These are phyloP conservation scores for Exaiptasia diaphana DNA, from an alignment of 64 coral and sea anemone genomes.

Conservation along the genomic window DNA sequence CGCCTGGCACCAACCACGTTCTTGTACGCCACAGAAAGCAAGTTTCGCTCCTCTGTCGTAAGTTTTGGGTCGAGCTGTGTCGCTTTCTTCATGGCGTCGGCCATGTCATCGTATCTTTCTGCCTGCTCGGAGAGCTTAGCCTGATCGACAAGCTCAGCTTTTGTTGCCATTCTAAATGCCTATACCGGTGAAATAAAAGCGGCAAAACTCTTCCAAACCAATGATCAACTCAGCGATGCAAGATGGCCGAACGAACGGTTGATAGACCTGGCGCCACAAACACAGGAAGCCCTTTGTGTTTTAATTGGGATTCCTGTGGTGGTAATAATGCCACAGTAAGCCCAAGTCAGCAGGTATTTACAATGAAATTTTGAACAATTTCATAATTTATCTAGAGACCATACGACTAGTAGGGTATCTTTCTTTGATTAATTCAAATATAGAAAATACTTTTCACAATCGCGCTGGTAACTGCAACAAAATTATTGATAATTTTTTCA, in stretches of 20 bases:
- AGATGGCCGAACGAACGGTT: slow-evolving; percentile 33
- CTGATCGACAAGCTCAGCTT: slow-evolving; percentile 47
- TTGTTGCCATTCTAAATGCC: slow-evolving; percentile 39
- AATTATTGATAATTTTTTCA: too few relatives aligned
- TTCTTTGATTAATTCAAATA: too few relatives aligned
- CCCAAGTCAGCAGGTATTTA: too few relatives aligned
- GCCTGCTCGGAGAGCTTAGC: slow-evolving; percentile 91
- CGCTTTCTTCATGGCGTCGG: slow-evolving; percentile 84
- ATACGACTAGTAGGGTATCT: too few relatives aligned
- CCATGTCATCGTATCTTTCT: slow-evolving; percentile 99
- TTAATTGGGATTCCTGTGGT: too few relatives aligned
- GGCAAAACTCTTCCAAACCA: slow-evolving; percentile 24
- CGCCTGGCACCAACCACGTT: slow-evolving; percentile 97
- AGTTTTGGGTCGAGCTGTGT: slow-evolving; percentile 48
- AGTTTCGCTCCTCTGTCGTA: slow-evolving; percentile 86
- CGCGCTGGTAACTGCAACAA: too few relatives aligned
- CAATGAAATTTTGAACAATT: too few relatives aligned
- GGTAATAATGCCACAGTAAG: too few relatives aligned
- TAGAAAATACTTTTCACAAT: too few relatives aligned
- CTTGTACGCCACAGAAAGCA: slow-evolving; percentile 98
- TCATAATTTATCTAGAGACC: too few relatives aligned
- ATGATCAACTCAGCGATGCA: slow-evolving; percentile 28
- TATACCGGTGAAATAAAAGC: not conserved
- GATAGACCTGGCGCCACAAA: slow-evolving; percentile 10
- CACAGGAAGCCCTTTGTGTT: too few relatives aligned